These are phyloP conservation scores for Mustela lutreola DNA, from an alignment of 2,113 vertebrate genomes.

Conservation along the genomic window DNA sequence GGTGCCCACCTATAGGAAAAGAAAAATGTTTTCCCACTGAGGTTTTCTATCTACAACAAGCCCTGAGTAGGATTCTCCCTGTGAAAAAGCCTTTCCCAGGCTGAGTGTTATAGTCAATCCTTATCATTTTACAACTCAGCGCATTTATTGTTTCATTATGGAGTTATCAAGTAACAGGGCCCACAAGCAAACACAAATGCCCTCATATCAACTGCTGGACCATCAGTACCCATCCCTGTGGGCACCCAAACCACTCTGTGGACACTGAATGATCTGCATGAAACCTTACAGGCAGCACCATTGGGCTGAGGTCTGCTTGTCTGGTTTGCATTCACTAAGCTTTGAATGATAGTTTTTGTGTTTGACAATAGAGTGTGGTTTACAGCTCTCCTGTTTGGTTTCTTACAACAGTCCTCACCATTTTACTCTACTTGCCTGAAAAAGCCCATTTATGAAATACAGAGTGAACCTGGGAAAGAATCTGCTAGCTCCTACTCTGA, in stretches of 20 bases:
- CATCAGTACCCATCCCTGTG: neutral
- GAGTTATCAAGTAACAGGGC: neutral
- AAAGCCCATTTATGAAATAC: neutral
- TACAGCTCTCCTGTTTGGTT: neutral
- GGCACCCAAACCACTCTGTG: neutral
- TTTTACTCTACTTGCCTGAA: neutral
- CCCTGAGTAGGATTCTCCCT: neutral
- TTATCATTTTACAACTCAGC: neutral
- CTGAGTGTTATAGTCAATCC: neutral
- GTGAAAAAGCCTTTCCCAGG: neutral
- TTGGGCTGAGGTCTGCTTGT: neutral
- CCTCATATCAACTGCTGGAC: neutral
- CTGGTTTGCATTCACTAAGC: neutral
- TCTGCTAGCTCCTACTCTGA: neutral
- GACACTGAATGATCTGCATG: neutral
- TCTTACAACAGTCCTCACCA: neutral
- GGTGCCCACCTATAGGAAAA: neutral
- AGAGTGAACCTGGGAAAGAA: neutral
- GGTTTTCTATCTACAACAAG: neutral
- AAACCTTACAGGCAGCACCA: neutral
- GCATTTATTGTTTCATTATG: neutral
- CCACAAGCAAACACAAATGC: neutral
- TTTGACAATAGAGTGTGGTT: neutral
- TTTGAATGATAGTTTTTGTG: conserved; percentile 1
- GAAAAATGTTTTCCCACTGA: neutral